Evolutionary conservation across 1,140 invertebrate species (phyloP), one percentile per base, ranked within the genome.

Genomic region (Intoshia linei): DNA sequence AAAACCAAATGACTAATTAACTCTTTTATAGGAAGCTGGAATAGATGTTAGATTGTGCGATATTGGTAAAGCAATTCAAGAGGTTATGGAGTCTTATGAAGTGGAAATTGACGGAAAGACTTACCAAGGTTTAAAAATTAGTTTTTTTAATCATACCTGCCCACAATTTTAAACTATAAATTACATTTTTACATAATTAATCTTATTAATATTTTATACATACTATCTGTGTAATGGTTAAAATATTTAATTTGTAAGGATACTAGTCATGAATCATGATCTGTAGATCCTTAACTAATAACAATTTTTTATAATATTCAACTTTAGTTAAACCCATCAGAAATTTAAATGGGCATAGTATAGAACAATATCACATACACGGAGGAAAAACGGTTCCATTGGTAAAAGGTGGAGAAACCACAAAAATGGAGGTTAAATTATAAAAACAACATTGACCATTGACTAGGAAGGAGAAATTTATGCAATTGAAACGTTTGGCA

Each of bases 71-170:
- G 74, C 76, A 3, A 83, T 98, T 49, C 84, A 98, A 54, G 87
- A 98, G 62, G 78, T 84, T 0, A 98, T 98, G 90, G 90, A 95
- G 49, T 90, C 79, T 0, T 90, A 95, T 62, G 90, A 98, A 64
- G 69, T 98, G 2, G 84, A 93, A 58, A 51, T 98, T 17, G 76
- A 93, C 62, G 87, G 90, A 21, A 87, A 90, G 63, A 73, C 71
- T 20, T 90, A 87, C 61, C 77, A 71, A 61, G 56, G 58, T 57
- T 38, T 39, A 25, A 15, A 11, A 3, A n/a, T 4, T 2, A 13
- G 13, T n/a, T 30, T 27, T 15, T 25, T 5, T 18, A n/a, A n/a
- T n/a, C n/a, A n/a, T n/a, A n/a, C n/a, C n/a, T n/a, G n/a, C n/a
- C n/a, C n/a, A n/a, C n/a, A n/a, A n/a, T n/a, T n/a, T n/a, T n/a